A percentile compares a stretch with the other conserved stretches of the same genome.
These are phyloP conservation scores for Frankliniella fusca DNA, from an alignment of 2,888 invertebrate genomes.

Conservation along the genomic window DNA sequence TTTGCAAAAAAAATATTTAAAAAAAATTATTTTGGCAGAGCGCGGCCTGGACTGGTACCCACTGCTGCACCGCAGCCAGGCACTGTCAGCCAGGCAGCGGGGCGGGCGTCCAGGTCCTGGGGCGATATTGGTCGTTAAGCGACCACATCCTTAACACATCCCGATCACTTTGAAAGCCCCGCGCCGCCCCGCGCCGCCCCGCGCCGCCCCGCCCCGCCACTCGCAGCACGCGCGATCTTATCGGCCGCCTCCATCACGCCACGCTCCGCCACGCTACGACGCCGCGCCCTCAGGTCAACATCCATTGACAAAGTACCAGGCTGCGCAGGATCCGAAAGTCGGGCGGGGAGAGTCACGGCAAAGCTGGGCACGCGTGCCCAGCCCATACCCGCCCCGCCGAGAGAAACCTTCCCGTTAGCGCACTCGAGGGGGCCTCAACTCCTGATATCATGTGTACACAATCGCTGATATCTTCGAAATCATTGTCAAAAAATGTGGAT, in stretches of 20 bases:
- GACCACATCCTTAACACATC: slow-evolving; percentile 1
- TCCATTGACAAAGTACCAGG: background rate
- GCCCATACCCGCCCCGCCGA: too few species aligned
- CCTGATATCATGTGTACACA: too few species aligned
- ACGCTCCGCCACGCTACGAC: background rate
- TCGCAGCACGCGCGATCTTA: slow-evolving; percentile 1
- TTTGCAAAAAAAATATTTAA: too few species aligned
- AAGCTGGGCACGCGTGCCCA: too few species aligned
- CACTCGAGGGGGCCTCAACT: too few species aligned
- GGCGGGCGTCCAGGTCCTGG: background rate
- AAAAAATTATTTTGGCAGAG: too few species aligned
- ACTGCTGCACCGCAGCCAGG: background rate
- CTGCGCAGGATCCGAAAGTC: background rate
- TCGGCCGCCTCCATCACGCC: background rate
- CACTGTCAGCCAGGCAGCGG: background rate
- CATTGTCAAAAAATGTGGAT: too few species aligned
- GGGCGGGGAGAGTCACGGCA: too few species aligned
- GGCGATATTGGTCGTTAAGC: slow-evolving; percentile 24
- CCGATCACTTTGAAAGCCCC: background rate
- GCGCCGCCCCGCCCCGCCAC: background rate
- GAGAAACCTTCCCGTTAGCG: too few species aligned
- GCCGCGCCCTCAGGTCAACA: background rate
- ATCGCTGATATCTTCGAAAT: too few species aligned
- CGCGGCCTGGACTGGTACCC: background rate
- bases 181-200: background rate